Percentiles rank a stretch among this genome's conserved stretches.
Evolutionary conservation across 2,888 invertebrate species (phyloP).

Genomic region (Eupsilia transversa): DNA sequence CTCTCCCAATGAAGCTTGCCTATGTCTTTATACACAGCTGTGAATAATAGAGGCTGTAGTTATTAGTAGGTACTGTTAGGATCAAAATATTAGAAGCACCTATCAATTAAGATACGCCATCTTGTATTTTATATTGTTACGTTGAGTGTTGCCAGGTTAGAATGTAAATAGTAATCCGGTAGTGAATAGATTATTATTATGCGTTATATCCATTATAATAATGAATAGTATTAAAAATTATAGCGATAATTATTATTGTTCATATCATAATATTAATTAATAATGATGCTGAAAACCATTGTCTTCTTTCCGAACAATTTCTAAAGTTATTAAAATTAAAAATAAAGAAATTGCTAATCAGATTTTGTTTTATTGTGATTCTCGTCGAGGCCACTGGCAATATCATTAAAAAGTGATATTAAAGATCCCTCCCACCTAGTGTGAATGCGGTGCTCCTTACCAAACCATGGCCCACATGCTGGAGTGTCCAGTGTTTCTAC

Average conservation of each 20-base stretch:
- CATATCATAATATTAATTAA: slow-evolving; percentile 93
- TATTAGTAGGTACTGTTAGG: slow-evolving; percentile 10
- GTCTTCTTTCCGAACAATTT: slow-evolving; percentile 94
- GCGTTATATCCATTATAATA: slow-evolving; percentile 88
- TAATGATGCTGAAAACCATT: slow-evolving; percentile 90
- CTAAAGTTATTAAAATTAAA: slow-evolving; percentile 93
- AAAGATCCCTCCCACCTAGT: too few species aligned
- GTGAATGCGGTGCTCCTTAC: not conserved
- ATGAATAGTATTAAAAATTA: slow-evolving; percentile 85
- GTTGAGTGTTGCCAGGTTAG: slow-evolving; percentile 78
- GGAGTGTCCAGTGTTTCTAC: too few species aligned
- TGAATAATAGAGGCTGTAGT: not conserved
- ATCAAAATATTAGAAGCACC: slow-evolving; percentile 76
- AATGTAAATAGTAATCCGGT: slow-evolving; percentile 84
- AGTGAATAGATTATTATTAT: slow-evolving; percentile 85
- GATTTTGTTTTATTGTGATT: slow-evolving; percentile 78
- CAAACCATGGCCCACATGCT: not conserved
- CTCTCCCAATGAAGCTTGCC: not conserved
- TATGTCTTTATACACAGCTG: slow-evolving; percentile 34
- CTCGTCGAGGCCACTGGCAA: not conserved
- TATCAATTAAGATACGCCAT: slow-evolving; percentile 71
- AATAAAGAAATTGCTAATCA: slow-evolving; percentile 91
- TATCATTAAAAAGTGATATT: not conserved
- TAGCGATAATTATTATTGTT: slow-evolving; percentile 91
- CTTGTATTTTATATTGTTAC: slow-evolving; percentile 79